These are phyloP conservation scores for Heliangelus exortis DNA, from an alignment of 2,797 vertebrate species.

Conservation along the genomic window DNA sequence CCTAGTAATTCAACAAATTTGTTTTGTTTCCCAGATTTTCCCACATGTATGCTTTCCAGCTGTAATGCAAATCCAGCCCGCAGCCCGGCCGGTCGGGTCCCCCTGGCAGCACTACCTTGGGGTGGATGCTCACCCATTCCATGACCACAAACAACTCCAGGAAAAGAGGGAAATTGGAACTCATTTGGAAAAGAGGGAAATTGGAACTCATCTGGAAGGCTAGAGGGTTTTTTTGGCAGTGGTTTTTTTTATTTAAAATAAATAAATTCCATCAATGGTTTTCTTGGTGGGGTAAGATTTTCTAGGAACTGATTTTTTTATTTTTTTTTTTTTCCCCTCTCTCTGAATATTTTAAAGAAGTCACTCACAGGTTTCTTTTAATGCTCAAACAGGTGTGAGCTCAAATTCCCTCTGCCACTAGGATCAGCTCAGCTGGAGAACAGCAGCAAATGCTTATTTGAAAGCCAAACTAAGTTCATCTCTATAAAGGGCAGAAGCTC, in stretches of 20 bases:
- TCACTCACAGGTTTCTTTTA: slow-evolving; percentile 47
- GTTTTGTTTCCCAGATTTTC: slow-evolving; percentile 64
- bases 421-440: slow-evolving; percentile 62
- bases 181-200: background rate
- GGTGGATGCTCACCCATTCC: background rate
- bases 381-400: slow-evolving; percentile 58
- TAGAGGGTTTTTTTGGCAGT: too few species aligned
- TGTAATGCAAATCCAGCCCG: background rate
- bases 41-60: slow-evolving; percentile 47
- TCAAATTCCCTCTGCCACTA: slow-evolving; percentile 52
- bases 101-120: background rate
- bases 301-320: background rate
- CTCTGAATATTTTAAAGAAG: slow-evolving; percentile 25
- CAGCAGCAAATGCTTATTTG: slow-evolving; percentile 44
- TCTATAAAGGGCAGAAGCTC: slow-evolving; percentile 38
- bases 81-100: background rate
- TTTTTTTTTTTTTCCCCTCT: background rate
- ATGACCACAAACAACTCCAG: background rate
- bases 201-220: background rate
- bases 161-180: background rate
- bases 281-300: background rate
- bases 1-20: slow-evolving; percentile 47
- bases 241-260: background rate
- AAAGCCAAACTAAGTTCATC: slow-evolving; percentile 51
- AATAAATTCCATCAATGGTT: background rate